A percentile compares a stretch with the other conserved stretches of the same genome.
Evolutionary conservation across 2,797 vertebrate species (phyloP).

Genomic region (Lerista edwardsae): DNA sequence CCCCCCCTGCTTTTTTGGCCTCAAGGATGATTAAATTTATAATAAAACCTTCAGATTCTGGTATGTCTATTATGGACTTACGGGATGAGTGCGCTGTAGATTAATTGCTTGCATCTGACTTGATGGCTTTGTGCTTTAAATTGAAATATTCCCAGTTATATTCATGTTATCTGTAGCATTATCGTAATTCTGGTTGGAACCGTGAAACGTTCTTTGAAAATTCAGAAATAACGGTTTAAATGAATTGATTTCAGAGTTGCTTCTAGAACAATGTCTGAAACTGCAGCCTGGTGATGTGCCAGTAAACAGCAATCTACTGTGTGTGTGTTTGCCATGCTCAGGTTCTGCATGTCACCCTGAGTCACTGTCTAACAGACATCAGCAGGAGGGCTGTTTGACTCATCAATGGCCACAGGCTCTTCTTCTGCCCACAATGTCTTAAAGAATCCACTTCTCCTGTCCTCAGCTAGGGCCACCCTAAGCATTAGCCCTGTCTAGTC

Average conservation of each 20-base stretch:
- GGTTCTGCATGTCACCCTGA: conserved; percentile 49
- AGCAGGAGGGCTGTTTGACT: conserved; percentile 27
- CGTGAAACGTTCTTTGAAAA: neutral
- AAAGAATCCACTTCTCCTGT: conserved; percentile 13
- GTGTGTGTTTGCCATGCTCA: conserved; percentile 51
- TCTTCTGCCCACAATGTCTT: conserved; percentile 44
- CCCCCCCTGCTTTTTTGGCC: neutral
- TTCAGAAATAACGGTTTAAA: neutral
- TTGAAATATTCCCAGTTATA: neutral
- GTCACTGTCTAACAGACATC: conserved; percentile 44
- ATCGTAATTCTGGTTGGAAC: neutral
- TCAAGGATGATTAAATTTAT: neutral
- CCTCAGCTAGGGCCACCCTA: neutral
- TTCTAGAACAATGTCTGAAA: neutral
- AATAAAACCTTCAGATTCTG: neutral
- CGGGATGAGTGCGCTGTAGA: neutral
- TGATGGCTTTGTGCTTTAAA: neutral
- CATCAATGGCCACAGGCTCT: conserved; percentile 43
- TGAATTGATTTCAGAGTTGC: conserved; percentile 7
- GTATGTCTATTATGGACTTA: neutral
- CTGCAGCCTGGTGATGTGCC: conserved; percentile 29
- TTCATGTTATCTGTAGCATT: neutral
- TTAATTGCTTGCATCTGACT: conserved; percentile 1
- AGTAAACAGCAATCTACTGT: conserved; percentile 38
- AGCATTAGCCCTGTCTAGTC: neutral